Conservation (phyloP, 2,888 invertebrate species). For the Exephanes ischioxanthus region DNA sequence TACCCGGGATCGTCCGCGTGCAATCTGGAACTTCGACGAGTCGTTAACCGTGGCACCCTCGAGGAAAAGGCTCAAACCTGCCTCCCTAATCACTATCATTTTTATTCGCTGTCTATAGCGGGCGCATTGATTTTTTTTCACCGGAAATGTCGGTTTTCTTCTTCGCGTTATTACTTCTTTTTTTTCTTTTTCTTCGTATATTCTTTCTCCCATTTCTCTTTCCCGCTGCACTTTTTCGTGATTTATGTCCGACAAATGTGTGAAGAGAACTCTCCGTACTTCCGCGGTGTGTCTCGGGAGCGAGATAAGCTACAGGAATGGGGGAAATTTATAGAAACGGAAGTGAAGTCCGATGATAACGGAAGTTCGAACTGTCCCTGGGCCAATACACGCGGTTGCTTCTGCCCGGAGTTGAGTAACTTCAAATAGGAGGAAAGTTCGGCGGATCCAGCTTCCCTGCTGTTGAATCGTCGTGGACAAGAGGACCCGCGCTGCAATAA, state of each 20-base stretch:
- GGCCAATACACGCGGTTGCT: slow-evolving; percentile 24
- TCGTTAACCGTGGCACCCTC: slow-evolving; percentile 55
- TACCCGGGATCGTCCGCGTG: slow-evolving; percentile 4
- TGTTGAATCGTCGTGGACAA: slow-evolving; percentile 11
- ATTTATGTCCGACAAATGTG: slow-evolving; percentile 44
- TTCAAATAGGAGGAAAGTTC: slow-evolving; percentile 28
- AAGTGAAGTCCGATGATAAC: slow-evolving; percentile 47
- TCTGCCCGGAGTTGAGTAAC: slow-evolving; percentile 1
- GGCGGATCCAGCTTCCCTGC: neutral
- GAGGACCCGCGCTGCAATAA: neutral
- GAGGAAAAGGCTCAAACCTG: slow-evolving; percentile 10
- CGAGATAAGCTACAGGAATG: neutral
- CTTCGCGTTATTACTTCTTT: neutral
- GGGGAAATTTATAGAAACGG: slow-evolving; percentile 47
- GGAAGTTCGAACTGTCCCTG: slow-evolving; percentile 46
- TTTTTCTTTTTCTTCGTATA: neutral
- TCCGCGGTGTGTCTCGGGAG: slow-evolving; percentile 39
- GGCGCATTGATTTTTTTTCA: slow-evolving; percentile 6
- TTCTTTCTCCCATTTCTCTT: neutral
- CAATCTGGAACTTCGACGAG: slow-evolving; percentile 57
- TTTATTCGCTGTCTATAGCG: slow-evolving; percentile 21
- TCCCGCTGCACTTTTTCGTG: neutral
- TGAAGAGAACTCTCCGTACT: slow-evolving; percentile 21
- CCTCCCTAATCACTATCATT: slow-evolving; percentile 1
- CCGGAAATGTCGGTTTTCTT: neutral